A percentile compares a stretch with the other conserved stretches of the same genome.
phyloP scores from a whole-genome alignment of 2,113 vertebrate species.

The Carettochelys insculpta region DNA sequence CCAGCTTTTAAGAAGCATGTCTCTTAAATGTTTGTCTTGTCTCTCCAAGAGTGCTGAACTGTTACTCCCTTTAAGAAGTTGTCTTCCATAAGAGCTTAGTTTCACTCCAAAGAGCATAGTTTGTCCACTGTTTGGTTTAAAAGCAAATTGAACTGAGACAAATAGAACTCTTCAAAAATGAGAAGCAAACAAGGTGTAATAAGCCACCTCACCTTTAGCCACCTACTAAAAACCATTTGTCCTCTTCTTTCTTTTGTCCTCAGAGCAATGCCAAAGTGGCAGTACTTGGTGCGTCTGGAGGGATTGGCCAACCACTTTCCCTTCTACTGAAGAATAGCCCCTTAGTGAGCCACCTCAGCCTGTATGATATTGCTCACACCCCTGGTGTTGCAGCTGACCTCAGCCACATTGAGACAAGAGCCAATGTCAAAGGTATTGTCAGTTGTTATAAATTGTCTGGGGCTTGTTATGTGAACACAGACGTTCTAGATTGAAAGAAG shows the following conservation, averaged over 20 bases:
- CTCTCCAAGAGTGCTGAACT: neutral
- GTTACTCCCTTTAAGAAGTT: neutral
- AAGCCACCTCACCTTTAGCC: neutral
- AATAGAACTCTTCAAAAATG: neutral
- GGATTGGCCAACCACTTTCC: slow-evolving; percentile 96
- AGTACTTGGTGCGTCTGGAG: slow-evolving; percentile 93
- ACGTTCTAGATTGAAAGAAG: neutral
- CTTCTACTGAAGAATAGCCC: slow-evolving; percentile 98
- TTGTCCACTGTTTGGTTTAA: neutral
- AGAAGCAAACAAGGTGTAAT: slow-evolving; percentile 10
- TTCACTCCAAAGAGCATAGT: accelerated
- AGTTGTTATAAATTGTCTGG: accelerated
- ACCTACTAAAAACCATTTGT: neutral
- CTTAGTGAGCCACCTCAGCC: slow-evolving; percentile 88
- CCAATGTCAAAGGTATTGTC: slow-evolving; percentile 85
- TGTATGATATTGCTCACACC: slow-evolving; percentile 95
- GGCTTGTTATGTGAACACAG: accelerated
- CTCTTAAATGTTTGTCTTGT: neutral
- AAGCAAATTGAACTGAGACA: neutral
- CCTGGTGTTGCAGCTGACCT: slow-evolving; percentile 95
- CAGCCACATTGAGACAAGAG: slow-evolving; percentile 96
- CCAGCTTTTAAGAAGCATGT: neutral
- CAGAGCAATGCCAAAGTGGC: slow-evolving; percentile 91
- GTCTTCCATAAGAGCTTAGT: neutral
- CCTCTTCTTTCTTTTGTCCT: neutral